phyloP scores from a whole-genome alignment of 2,797 vertebrate species.

The Gouania willdenowi region DNA sequence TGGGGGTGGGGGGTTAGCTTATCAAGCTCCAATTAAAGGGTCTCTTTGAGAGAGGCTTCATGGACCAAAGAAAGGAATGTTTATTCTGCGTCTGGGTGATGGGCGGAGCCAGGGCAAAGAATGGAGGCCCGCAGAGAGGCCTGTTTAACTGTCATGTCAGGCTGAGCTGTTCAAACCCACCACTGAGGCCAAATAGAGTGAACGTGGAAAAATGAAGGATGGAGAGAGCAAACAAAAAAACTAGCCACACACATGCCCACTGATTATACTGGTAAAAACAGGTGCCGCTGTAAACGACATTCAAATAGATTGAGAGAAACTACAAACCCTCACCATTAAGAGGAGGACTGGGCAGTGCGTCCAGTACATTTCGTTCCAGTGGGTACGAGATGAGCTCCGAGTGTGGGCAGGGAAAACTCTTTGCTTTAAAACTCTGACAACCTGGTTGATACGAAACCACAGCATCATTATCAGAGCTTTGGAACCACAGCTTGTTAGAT shows the following conservation, averaged over 20 bases:
- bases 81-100: slow-evolving; percentile 70
- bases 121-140: slow-evolving; percentile 55
- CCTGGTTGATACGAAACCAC: slow-evolving; percentile 37
- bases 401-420: slow-evolving; percentile 55
- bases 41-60: slow-evolving; percentile 71
- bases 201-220: slow-evolving; percentile 7
- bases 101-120: slow-evolving; percentile 52
- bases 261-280: background rate
- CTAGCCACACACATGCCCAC: no score
- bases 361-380: slow-evolving; percentile 49
- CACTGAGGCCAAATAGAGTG: slow-evolving; percentile 19
- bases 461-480: background rate
- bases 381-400: slow-evolving; percentile 75
- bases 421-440: slow-evolving; percentile 64
- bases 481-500: no score
- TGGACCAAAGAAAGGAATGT: slow-evolving; percentile 75
- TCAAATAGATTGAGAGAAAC: background rate
- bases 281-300: background rate
- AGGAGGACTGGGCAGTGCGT: slow-evolving; percentile 66
- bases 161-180: slow-evolving; percentile 51
- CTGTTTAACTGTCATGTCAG: slow-evolving; percentile 58
- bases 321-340: slow-evolving; percentile 71
- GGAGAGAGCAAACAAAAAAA: background rate
- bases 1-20: slow-evolving; percentile 30
- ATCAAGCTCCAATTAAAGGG: slow-evolving; percentile 75